phyloP scores from a whole-genome alignment of 2,888 invertebrate genomes.

The Eretmocerus hayati region DNA sequence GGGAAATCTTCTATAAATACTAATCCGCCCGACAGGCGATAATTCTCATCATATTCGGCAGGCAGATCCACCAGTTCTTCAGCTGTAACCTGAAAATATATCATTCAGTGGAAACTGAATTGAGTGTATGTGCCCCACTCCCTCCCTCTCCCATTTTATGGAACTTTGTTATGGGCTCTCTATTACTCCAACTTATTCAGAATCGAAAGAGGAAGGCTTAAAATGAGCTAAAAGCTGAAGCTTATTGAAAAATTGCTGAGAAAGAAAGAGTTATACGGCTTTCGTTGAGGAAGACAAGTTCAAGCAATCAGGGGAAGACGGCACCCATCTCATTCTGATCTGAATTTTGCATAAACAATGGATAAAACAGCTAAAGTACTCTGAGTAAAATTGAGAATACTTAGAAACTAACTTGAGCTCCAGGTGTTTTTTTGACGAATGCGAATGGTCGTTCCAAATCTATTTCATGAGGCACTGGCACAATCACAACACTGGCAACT shows the following conservation, averaged over 20 bases:
- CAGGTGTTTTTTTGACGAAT: conserved; percentile 26
- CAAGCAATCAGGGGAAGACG: too few species aligned
- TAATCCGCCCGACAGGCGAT: conserved; percentile 33
- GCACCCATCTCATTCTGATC: background rate
- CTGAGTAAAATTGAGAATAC: background rate
- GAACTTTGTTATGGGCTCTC: too few species aligned
- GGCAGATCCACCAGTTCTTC: conserved; percentile 29
- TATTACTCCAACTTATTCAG: too few species aligned
- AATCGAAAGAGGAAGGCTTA: too few species aligned
- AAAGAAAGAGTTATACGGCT: too few species aligned
- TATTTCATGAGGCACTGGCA: conserved; percentile 29
- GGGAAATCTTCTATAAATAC: conserved; percentile 32
- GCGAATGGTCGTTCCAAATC: conserved; percentile 37
- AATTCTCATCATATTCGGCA: conserved; percentile 28
- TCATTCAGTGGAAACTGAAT: background rate
- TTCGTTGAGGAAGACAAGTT: too few species aligned
- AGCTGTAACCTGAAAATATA: conserved; percentile 34
- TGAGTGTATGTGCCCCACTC: background rate
- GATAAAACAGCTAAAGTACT: too few species aligned
- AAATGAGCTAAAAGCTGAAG: too few species aligned
- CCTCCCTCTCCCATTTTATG: background rate
- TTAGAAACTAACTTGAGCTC: conserved; percentile 23
- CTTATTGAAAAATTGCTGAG: too few species aligned
- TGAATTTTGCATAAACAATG: background rate
- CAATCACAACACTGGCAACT: conserved; percentile 33